phyloP scores from a whole-genome alignment of 2,113 vertebrate species.

The Leptocoma aspasia region DNA sequence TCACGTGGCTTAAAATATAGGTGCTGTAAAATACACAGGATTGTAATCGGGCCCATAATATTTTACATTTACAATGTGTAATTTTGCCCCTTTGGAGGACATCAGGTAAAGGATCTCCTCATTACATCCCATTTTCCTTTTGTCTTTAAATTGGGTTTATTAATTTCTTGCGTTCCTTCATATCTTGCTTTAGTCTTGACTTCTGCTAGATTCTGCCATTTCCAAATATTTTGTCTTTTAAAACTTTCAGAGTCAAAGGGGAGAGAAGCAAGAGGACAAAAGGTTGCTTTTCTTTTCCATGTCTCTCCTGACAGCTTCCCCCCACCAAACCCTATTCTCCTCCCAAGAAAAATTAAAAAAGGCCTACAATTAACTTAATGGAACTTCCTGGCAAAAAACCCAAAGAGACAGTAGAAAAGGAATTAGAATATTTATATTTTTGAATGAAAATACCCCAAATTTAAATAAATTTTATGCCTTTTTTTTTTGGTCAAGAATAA shows the following conservation, averaged over 20 bases:
- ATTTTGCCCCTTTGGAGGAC: neutral
- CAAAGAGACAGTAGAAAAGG: neutral
- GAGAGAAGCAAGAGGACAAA: neutral
- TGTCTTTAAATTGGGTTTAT: neutral
- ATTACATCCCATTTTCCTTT: neutral
- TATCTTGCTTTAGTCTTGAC: neutral
- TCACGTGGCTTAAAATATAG: neutral
- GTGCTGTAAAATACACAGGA: neutral
- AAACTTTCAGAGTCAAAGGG: neutral
- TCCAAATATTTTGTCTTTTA: neutral
- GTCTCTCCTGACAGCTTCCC: neutral
- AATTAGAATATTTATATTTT: neutral
- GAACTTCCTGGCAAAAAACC: neutral
- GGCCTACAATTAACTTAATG: neutral
- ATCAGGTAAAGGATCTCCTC: neutral
- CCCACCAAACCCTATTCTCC: neutral
- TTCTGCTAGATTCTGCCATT: neutral
- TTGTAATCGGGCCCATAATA: neutral
- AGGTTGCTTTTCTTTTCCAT: neutral
- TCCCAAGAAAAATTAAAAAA: neutral
- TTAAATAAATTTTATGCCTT: neutral
- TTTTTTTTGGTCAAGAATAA: neutral
- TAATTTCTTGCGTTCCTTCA: neutral
- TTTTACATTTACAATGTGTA: neutral
- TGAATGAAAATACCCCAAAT: neutral